Evolutionary conservation across 2,113 vertebrate species (phyloP).

Genomic region (Calonectris borealis): DNA sequence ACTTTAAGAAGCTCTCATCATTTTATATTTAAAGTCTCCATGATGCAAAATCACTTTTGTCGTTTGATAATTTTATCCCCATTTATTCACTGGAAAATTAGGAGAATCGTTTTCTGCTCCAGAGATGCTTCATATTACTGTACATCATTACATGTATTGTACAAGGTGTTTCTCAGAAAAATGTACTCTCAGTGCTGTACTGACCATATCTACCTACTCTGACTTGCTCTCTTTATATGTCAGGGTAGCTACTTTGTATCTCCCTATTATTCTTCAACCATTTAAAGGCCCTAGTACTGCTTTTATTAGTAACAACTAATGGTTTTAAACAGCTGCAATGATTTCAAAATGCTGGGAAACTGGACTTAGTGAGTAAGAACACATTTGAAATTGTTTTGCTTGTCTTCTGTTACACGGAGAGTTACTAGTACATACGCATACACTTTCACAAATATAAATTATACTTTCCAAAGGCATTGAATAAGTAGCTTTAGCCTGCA

Average conservation of each 20-base stretch:
- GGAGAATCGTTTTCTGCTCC: background rate
- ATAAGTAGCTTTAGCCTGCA: background rate
- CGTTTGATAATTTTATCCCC: background rate
- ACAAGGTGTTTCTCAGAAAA: background rate
- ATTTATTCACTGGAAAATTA: background rate
- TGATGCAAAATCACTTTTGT: background rate
- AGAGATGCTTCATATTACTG: background rate
- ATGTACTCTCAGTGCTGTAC: background rate
- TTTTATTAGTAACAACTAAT: background rate
- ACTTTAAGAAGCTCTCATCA: background rate
- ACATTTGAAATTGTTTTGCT: background rate
- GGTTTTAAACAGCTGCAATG: background rate
- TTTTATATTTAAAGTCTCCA: background rate
- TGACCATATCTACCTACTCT: background rate
- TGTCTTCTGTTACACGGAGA: background rate
- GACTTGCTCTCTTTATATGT: background rate
- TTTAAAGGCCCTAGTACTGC: background rate
- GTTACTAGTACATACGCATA: background rate
- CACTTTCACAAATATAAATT: background rate
- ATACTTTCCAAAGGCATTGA: background rate
- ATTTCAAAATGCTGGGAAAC: background rate
- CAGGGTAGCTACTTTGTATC: background rate
- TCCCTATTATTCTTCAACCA: background rate
- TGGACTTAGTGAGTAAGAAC: background rate
- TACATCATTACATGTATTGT: rapidly evolving